Evolutionary conservation across 2,888 invertebrate genomes (phyloP).

Genomic region (Itoplectis maculator): DNA sequence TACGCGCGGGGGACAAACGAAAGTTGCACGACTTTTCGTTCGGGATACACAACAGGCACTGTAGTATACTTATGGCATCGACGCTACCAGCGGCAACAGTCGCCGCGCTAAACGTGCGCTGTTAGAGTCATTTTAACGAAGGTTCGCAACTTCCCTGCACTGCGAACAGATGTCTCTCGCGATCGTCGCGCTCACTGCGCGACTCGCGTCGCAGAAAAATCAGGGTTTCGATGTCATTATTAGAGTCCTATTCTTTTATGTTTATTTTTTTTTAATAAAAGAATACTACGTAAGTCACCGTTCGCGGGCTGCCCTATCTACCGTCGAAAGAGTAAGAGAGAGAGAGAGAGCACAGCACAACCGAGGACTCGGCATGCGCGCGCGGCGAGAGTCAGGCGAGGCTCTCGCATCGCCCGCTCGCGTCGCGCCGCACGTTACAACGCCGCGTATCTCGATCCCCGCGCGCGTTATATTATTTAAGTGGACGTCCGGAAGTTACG

Average conservation of each 20-base stretch:
- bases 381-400: constrained; percentile 4
- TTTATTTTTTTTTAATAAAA: too few relatives aligned
- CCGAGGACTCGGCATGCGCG: too few relatives aligned
- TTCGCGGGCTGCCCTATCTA: too few relatives aligned
- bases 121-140: constrained; percentile 18
- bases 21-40: constrained; percentile 42
- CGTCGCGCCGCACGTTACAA: background rate
- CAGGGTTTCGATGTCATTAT: too few relatives aligned
- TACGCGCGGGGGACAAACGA: constrained; percentile 45
- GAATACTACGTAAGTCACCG: too few relatives aligned
- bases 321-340: too few relatives aligned
- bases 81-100: background rate
- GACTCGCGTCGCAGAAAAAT: too few relatives aligned
- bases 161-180: background rate
- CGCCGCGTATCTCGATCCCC: constrained; percentile 51
- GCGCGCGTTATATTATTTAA: constrained; percentile 58
- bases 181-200: background rate
- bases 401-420: too few relatives aligned
- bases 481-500: constrained; percentile 66
- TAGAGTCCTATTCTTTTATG: too few relatives aligned
- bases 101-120: background rate
- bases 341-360: too few relatives aligned
- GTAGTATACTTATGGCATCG: background rate
- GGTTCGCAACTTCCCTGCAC: constrained; percentile 11
- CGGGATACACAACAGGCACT: background rate